Evolutionary conservation across 2,113 vertebrate species (phyloP), one percentile per base, ranked within the genome.

Genomic region (Erythrocebus patas): DNA sequence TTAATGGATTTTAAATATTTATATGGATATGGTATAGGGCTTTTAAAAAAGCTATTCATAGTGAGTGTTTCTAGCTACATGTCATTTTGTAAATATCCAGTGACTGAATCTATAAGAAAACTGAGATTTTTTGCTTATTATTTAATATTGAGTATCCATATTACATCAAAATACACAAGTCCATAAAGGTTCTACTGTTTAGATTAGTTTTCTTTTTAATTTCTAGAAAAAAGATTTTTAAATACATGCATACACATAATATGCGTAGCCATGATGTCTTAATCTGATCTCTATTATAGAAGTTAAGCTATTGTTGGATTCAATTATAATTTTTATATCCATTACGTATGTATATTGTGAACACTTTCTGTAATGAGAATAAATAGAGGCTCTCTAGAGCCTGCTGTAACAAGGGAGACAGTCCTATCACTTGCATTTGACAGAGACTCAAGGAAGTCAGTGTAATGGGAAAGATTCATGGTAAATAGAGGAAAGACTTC

Each of bases 1-100:
- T 81, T 96, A 95, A 83, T 88, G 88, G 23, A 94, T 84, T 96
- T 96, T 90, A 97, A 98, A 97, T 92, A 95, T 97, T 96, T 94
- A 95, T 93, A 78, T 17, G 17, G 2, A 95, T 93, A 78, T 17
- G 22, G 1, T 64, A 52, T 38, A 91, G 43, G 35, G 6, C 30
- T 32, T 95, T 91, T 85, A 30, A 4, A 30, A 85, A 94, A 73
- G 1, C 30, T 88, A 80, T 93, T 90, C 11, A 76, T 80, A 89
- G 17, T 12, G 25, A 87, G 5, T 72, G 45, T 84, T 45, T 95
- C 68, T 72, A 85, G 57, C 6, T 73, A 2, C 16, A 38, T 61
- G 50, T 14, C 27, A 86, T 96, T 94, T 94, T 89, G 27, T 88
- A 94, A 57, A 35, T 78, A 55, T 76, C 61, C 55, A 50, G 73